A percentile compares a stretch with the other conserved stretches of the same genome.
Conservation (phyloP, 1,140 invertebrate species). For the Nymphalis io region DNA sequence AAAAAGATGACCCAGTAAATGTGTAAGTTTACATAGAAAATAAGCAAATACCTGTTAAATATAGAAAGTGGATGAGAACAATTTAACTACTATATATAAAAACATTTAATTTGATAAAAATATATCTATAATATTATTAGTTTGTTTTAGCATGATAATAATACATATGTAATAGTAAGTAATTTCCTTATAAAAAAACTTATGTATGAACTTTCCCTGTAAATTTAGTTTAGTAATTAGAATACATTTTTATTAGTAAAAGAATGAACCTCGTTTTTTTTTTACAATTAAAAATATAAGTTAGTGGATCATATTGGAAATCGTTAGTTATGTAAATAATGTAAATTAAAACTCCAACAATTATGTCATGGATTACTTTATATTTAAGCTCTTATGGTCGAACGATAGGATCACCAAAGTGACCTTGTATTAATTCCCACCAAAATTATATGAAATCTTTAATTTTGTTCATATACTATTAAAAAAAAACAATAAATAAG, state of each 20-base stretch:
- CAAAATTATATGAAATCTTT: neutral
- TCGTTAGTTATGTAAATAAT: neutral
- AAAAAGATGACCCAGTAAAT: slow-evolving; percentile 28
- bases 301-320: too few relatives aligned
- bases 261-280: too few relatives aligned
- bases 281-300: too few relatives aligned
- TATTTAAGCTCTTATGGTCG: neutral
- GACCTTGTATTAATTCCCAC: neutral
- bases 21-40: slow-evolving; percentile 6
- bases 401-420: neutral
- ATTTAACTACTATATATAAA: neutral
- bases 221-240: too few relatives aligned
- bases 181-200: too few relatives aligned
- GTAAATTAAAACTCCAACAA: neutral
- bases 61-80: neutral
- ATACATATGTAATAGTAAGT: too few relatives aligned
- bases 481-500: neutral
- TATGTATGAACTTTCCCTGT: too few relatives aligned
- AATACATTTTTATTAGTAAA: too few relatives aligned
- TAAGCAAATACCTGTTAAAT: neutral
- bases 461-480: neutral
- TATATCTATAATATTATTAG: too few relatives aligned
- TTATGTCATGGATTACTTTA: neutral
- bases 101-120: too few relatives aligned
- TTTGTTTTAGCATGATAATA: too few relatives aligned